Percentiles rank a stretch among this genome's conserved stretches.
Conservation (phyloP, 2,888 invertebrate genomes). For the Choreutis nemorana region DNA sequence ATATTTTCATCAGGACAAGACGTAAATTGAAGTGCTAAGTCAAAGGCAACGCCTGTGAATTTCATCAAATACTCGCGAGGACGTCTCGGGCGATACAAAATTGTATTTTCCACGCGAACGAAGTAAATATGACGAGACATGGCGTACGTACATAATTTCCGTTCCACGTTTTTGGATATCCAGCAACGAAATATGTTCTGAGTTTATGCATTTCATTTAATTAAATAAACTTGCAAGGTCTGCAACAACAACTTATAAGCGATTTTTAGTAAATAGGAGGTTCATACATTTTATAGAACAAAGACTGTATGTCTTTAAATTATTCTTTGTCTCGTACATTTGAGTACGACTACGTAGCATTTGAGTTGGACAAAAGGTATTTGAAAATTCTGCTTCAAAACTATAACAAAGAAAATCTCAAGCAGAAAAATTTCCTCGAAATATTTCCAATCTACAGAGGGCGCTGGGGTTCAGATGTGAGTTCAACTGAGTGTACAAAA, state of each 20-base stretch:
- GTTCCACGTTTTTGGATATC: too few species aligned
- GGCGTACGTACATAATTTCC: constrained; percentile 3
- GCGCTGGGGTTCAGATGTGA: constrained; percentile 6
- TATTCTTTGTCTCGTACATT: background rate
- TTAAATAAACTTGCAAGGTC: too few species aligned
- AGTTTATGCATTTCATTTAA: too few species aligned
- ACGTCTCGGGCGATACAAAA: constrained; percentile 23
- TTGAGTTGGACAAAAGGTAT: too few species aligned
- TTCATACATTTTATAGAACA: background rate
- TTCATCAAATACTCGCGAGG: constrained; percentile 29
- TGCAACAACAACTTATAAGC: too few species aligned
- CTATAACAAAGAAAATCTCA: constrained; percentile 1
- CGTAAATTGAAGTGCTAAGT: constrained; percentile 34
- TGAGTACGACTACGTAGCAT: too few species aligned
- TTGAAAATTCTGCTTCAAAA: too few species aligned
- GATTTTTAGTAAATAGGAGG: background rate
- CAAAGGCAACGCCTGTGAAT: constrained; percentile 27
- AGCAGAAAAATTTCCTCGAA: constrained; percentile 10
- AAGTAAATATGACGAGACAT: constrained; percentile 22
- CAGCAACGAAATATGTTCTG: too few species aligned
- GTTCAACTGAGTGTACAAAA: constrained; percentile 12
- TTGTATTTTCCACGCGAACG: constrained; percentile 33
- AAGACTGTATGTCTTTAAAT: background rate
- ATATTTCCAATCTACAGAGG: constrained; percentile 9
- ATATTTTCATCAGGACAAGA: too few species aligned